Evolutionary conservation across 1,140 invertebrate species (phyloP), one percentile per base, ranked within the genome.

Genomic region (Hirudo medicinalis): DNA sequence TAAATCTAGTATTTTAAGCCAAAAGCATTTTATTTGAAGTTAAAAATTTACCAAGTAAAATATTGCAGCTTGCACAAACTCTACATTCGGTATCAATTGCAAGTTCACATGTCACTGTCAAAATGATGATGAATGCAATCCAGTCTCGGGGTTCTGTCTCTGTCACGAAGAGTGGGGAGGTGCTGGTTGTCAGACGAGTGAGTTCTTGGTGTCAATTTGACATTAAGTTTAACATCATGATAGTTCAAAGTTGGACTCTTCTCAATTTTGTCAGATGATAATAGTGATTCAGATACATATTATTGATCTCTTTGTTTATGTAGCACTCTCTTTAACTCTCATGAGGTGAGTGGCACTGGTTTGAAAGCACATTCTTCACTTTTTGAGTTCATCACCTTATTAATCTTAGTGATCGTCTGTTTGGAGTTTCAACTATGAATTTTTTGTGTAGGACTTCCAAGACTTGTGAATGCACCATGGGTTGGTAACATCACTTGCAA

Each of bases 131-230:
- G 63, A 25, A 13, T 73, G 72, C 60, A 43, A 67, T 67, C 54
- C 29, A 0, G 63, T 73, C 60, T 72, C 63, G 27, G 72, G 72
- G 5, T 55, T 72, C 19, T 72, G 71, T 68, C 22, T 25, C 19
- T 72, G 71, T 32, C 20, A 72, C 63, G 49, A 70, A n/a, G 67
- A 76, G 5, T 70, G 76, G 40, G 75, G 76, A 13, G 79, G 79
- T n/a, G 36, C 72, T 27, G 57, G 69, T 13, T 73, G 72, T 60
- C 72, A 73, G 67, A 73, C 36, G 20, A 69, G 72, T 73, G 40
- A 71, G 69, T 70, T 43, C 43, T 49, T 49, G 43, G 6, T 8
- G 13, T 67, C 4, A 63, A 0, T 63, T 63, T 32, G 57, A 25
- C 19, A 13, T 63, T 2, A 32, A 63, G 20, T 15, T 2, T 11